Base-by-base conservation (phyloP, 2,888 invertebrate genomes). In the Drosophila cracens region DNA sequence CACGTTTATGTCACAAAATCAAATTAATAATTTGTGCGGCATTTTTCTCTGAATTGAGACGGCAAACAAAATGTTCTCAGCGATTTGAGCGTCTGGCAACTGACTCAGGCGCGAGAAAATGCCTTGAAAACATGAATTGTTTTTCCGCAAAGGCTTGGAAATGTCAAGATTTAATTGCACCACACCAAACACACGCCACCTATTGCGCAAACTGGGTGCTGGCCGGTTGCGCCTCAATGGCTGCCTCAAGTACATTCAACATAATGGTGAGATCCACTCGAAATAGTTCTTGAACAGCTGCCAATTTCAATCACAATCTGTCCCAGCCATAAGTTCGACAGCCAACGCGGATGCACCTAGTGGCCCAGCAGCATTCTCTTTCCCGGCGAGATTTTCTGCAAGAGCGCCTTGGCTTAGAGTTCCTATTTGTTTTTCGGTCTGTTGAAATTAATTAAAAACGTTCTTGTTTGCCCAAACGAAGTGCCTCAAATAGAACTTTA, bases 401-500 rank as follows among this genome's bases (percentile, higher is more conserved):
- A 82, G 74, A 83, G 63, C 67, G 76, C 69, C 59, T 64, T 66
- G 74, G 58, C 60, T 81, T 83, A 72, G 63, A 69, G 77, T 82
- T 85, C 65, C 62, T 87, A 79, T 87, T 89, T 81, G 82, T 72
- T 91, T 90, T 90, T 90, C 90, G 90, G 91, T 91, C 91, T 91
- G 87, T 78, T 91, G 90, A 85, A 90, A 89, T 91, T 92, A 91
- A 92, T 91, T 91, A 90, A 87, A 87, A 91, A 89, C 81, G 76
- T 86, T 87, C 91, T 88, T 83, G 87, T 83, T 88, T 86, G 81
- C 80, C 80, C 82, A 88, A 91, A 90, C 75, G 81, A 83, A 72
- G 75, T 75, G 70, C 74, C 82, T 76, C 81, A 79, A 83, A 86
- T 78, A 87, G 76, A 87, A 84, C 76, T 83, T 84, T 83, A 87